These are phyloP conservation scores for Ochlodes sylvanus DNA, from an alignment of 2,888 invertebrate species.

Conservation along the genomic window DNA sequence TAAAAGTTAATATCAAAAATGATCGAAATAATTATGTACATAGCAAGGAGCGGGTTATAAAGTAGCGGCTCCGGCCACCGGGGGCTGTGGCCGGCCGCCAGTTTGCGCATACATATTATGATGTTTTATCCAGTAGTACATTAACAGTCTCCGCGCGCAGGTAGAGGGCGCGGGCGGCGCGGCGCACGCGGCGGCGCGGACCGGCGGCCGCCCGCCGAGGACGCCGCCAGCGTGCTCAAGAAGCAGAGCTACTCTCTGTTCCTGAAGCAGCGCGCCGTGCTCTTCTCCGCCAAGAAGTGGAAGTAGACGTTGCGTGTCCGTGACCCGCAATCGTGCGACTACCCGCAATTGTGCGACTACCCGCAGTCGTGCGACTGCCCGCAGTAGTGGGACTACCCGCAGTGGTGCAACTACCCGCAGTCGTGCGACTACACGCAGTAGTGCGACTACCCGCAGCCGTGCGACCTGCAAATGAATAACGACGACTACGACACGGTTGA, in stretches of 20 bases:
- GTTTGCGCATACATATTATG: too few species aligned
- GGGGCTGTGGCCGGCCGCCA: too few species aligned
- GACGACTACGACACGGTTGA: not conserved
- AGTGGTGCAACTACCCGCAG: not conserved
- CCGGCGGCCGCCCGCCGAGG: constrained; percentile 37
- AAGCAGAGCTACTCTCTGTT: constrained; percentile 82
- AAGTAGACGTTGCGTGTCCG: constrained; percentile 57
- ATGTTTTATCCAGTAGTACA: too few species aligned
- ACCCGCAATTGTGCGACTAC: not conserved
- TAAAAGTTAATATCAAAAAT: too few species aligned
- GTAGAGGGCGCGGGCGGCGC: constrained; percentile 64
- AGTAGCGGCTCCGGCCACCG: too few species aligned
- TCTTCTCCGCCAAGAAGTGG: constrained; percentile 84
- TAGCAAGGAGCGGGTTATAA: too few species aligned
- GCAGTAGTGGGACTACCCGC: too few species aligned
- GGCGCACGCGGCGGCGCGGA: constrained; percentile 44
- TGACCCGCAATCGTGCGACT: not conserved
- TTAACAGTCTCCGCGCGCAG: constrained; percentile 49
- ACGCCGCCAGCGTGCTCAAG: constrained; percentile 54
- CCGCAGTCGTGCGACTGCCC: not conserved
- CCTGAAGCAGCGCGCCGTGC: constrained; percentile 78
- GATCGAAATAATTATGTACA: too few species aligned
- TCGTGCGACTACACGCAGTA: not conserved
- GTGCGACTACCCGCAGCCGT: not conserved
- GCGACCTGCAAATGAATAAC: not conserved